A percentile compares a stretch with the other conserved stretches of the same genome.
Evolutionary conservation across 2,113 vertebrate genomes (phyloP).

Genomic region (Larimichthys crocea): DNA sequence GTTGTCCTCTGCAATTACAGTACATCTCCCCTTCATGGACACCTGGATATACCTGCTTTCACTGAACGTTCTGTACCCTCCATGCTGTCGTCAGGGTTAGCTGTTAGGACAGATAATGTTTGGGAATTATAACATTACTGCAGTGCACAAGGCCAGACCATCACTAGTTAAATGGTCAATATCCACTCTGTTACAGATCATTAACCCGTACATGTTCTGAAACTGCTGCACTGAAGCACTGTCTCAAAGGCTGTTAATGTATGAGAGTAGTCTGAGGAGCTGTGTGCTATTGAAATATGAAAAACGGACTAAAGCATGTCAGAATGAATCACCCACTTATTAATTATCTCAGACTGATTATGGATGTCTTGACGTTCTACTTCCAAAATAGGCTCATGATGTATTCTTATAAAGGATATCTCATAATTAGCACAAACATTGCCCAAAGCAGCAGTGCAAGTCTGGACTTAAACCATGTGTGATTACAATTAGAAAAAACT

Average conservation of each 20-base stretch:
- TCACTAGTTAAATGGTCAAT: constrained; percentile 33
- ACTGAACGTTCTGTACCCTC: background rate
- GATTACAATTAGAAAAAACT: constrained; percentile 12
- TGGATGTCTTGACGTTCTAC: constrained; percentile 20
- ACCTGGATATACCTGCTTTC: constrained; percentile 14
- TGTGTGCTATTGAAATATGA: background rate
- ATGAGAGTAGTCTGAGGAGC: background rate
- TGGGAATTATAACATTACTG: constrained; percentile 28
- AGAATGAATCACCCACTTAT: constrained; percentile 8
- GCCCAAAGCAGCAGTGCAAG: constrained; percentile 8
- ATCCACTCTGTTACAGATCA: constrained; percentile 23
- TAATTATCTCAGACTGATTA: constrained; percentile 33
- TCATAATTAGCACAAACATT: constrained; percentile 39
- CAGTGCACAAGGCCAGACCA: constrained; percentile 41
- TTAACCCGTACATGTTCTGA: constrained; percentile 28
- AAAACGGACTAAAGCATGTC: background rate
- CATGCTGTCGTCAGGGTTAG: background rate
- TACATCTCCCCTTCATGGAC: background rate
- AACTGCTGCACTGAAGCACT: background rate
- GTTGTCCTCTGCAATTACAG: constrained; percentile 19
- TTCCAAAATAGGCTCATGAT: constrained; percentile 15
- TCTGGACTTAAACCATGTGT: constrained; percentile 34
- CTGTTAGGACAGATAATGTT: constrained; percentile 19
- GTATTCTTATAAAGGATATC: constrained; percentile 34
- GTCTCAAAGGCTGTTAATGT: background rate